phyloP scores from a whole-genome alignment of 2,797 vertebrate species.

The Gorsachius magnificus region DNA sequence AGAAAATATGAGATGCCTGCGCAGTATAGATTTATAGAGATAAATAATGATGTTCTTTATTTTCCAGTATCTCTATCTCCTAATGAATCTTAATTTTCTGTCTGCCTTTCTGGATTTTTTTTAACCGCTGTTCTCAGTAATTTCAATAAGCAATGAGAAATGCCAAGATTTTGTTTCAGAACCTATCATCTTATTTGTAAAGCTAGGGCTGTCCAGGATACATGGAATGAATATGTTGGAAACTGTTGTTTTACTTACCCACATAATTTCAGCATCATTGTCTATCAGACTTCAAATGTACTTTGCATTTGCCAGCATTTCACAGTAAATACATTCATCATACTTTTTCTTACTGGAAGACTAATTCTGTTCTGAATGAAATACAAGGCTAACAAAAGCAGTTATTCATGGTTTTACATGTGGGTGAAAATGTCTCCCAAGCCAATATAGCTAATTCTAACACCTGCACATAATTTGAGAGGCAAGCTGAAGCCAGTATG shows the following conservation, averaged over 20 bases:
- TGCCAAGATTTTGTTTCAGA: not conserved
- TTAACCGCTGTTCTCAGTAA: not conserved
- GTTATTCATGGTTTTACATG: not conserved
- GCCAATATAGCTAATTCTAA: not conserved
- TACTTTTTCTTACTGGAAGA: not conserved
- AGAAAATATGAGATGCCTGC: rapidly evolving
- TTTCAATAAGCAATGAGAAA: not conserved
- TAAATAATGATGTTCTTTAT: not conserved
- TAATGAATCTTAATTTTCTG: not conserved
- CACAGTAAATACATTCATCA: not conserved
- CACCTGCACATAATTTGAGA: not conserved
- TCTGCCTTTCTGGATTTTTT: not conserved
- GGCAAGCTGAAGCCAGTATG: not conserved
- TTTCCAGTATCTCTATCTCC: not conserved
- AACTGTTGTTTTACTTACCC: not conserved
- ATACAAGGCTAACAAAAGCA: not conserved
- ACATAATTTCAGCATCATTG: not conserved
- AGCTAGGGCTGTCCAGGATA: not conserved
- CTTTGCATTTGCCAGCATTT: not conserved
- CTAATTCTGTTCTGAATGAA: not conserved
- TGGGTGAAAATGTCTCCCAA: not conserved
- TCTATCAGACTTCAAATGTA: not conserved
- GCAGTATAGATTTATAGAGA: not conserved
- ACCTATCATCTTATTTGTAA: not conserved
- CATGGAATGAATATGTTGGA: not conserved